Evolutionary conservation across 2,888 invertebrate genomes (phyloP).

Genomic region (Lasioglossum malachurum): DNA sequence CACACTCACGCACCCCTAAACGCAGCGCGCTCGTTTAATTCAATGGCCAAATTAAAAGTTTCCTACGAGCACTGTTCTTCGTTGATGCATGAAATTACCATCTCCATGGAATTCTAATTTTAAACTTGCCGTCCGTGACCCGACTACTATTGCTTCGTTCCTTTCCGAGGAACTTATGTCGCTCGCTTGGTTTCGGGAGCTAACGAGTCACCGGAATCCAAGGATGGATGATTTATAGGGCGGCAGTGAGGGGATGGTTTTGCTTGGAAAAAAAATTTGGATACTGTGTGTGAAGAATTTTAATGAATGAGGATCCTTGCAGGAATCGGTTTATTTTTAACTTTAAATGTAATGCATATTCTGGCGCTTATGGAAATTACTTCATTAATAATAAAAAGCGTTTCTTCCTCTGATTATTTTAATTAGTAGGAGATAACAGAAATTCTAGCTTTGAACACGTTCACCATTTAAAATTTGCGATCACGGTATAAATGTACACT

Average conservation of each 20-base stretch:
- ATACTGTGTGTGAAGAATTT: too few relatives aligned
- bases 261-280: not conserved
- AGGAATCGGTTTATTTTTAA: too few relatives aligned
- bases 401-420: not conserved
- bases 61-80: constrained; percentile 64
- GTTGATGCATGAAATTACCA: constrained; percentile 68
- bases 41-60: constrained; percentile 71
- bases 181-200: not conserved
- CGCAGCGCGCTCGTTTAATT: constrained; percentile 63
- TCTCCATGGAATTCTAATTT: constrained; percentile 61
- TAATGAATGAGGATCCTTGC: too few relatives aligned
- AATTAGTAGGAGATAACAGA: not conserved
- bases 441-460: not conserved
- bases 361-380: too few relatives aligned
- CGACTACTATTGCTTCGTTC: constrained; percentile 21
- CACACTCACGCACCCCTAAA: constrained; percentile 15
- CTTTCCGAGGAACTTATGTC: constrained; percentile 27
- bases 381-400: too few relatives aligned
- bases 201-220: constrained; percentile 18
- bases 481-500: too few relatives aligned
- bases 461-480: not conserved
- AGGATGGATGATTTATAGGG: not conserved
- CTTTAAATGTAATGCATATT: too few relatives aligned
- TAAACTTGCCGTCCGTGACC: constrained; percentile 41
- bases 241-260: not conserved